Evolutionary conservation across 2,888 invertebrate genomes (phyloP).

Genomic region (Geophilus truncorum): DNA sequence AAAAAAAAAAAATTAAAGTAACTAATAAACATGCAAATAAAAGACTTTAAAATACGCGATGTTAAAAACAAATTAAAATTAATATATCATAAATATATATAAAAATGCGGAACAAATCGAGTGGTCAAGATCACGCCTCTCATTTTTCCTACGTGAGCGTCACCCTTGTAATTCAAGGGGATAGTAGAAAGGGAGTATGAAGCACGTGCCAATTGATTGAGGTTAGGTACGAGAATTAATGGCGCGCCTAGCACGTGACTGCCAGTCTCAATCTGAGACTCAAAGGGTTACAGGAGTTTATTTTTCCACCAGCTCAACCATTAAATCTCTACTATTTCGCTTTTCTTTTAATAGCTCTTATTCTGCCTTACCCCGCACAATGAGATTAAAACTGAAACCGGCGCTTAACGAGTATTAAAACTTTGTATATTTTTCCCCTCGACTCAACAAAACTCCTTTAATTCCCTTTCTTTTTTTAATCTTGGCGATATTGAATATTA

Average conservation of each 20-base stretch:
- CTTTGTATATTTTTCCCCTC: neutral
- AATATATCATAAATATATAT: neutral
- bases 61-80: neutral
- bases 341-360: neutral
- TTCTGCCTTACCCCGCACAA: neutral
- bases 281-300: neutral
- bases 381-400: neutral
- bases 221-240: constrained; percentile 8
- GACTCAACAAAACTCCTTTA: neutral
- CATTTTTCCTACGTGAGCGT: neutral
- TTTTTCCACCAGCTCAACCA: neutral
- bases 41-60: neutral
- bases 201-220: constrained; percentile 16
- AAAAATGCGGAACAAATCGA: neutral
- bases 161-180: neutral
- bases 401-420: neutral
- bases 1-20: neutral
- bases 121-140: neutral
- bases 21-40: constrained; percentile 34
- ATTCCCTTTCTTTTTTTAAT: neutral
- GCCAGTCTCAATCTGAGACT: constrained; percentile 1
- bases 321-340: neutral
- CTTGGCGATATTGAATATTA: neutral
- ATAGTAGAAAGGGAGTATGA: neutral
- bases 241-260: constrained; percentile 5